Percentiles rank a stretch among this genome's conserved stretches.
These are phyloP conservation scores for Ophioninae sp. DNA, from an alignment of 2,888 invertebrate genomes.

Conservation along the genomic window DNA sequence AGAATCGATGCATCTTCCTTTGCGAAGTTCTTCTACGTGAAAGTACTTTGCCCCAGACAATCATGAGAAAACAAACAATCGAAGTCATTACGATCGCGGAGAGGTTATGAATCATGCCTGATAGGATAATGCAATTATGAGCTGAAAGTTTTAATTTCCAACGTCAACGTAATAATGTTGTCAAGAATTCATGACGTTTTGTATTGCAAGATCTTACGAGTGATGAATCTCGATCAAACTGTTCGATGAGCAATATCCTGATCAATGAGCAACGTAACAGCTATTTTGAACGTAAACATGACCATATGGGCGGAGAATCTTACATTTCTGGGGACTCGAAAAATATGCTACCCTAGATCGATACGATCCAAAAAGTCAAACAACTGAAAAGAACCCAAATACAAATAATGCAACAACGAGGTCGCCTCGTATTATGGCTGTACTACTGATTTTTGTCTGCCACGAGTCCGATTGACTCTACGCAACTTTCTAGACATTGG, in stretches of 20 bases:
- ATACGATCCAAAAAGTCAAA: conserved; percentile 29
- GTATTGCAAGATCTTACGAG: conserved; percentile 58
- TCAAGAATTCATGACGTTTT: conserved; percentile 34
- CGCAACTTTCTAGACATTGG: conserved; percentile 27
- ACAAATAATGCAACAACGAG: conserved; percentile 31
- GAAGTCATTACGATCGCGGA: conserved; percentile 8
- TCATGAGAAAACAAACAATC: neutral
- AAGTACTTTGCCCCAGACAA: neutral
- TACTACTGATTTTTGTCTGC: conserved; percentile 37
- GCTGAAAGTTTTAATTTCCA: conserved; percentile 15
- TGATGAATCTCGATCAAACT: conserved; percentile 29
- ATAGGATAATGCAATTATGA: conserved; percentile 31
- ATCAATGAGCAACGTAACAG: conserved; percentile 48
- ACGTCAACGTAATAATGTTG: conserved; percentile 9
- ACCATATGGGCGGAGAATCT: no score
- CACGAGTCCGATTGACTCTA: conserved; percentile 9
- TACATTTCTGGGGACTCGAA: conserved; percentile 21
- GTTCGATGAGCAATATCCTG: conserved; percentile 55
- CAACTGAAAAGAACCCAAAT: conserved; percentile 11
- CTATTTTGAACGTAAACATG: conserved; percentile 6
- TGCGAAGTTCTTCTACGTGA: conserved; percentile 30
- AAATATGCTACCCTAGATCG: conserved; percentile 37
- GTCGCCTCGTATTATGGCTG: conserved; percentile 41
- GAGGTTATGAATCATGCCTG: neutral
- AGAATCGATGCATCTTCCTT: conserved; percentile 31